Percentiles rank a stretch among this genome's conserved stretches.
Evolutionary conservation across 2,113 vertebrate species (phyloP).

Genomic region (Bettongia penicillata): DNA sequence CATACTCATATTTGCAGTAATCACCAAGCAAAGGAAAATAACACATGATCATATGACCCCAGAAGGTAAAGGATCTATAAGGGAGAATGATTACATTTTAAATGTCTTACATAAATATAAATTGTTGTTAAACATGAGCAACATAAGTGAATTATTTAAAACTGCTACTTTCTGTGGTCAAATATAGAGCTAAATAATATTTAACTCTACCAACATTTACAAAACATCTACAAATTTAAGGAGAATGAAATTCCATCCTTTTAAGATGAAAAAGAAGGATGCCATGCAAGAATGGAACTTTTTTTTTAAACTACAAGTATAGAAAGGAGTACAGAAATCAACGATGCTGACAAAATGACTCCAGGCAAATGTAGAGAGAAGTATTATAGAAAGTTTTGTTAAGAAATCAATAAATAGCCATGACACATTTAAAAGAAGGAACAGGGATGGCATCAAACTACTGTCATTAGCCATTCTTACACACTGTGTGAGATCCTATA

Average conservation of each 20-base stretch:
- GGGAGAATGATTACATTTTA: conserved; percentile 40
- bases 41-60: conserved; percentile 24
- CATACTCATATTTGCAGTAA: not conserved
- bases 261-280: not conserved
- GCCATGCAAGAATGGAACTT: not conserved
- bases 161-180: not conserved
- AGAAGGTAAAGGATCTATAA: not conserved
- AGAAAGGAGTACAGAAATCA: not conserved
- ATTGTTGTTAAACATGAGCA: not conserved
- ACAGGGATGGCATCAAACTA: not conserved
- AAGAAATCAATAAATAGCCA: not conserved
- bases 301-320: not conserved
- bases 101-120: conserved; percentile 3
- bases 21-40: conserved; percentile 36
- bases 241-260: not conserved
- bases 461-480: not conserved
- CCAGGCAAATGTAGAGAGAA: not conserved
- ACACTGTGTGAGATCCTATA: not conserved
- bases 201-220: not conserved
- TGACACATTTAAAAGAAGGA: not conserved
- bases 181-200: not conserved
- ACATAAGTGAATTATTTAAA: not conserved
- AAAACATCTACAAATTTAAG: not conserved
- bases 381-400: not conserved
- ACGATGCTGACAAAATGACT: not conserved